Conservation (phyloP, 2,888 invertebrate genomes). For the Hirtodrosophila duncani region DNA sequence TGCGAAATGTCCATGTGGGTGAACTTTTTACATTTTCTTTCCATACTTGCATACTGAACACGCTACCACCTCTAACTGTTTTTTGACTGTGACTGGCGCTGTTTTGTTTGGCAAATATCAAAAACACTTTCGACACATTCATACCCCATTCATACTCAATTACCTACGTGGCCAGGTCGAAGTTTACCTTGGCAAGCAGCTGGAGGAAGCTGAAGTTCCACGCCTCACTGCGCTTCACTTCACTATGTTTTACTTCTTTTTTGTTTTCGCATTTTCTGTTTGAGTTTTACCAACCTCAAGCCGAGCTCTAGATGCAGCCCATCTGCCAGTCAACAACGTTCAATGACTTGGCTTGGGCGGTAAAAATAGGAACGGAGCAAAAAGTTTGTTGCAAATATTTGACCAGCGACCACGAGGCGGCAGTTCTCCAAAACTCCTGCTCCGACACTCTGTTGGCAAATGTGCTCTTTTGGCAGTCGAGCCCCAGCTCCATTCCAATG, state of each 20-base stretch:
- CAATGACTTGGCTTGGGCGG: slow-evolving; percentile 62
- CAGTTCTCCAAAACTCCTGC: slow-evolving; percentile 6
- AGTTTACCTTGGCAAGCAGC: slow-evolving; percentile 34
- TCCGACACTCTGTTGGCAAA: slow-evolving; percentile 15
- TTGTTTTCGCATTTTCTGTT: slow-evolving; percentile 32
- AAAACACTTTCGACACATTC: slow-evolving; percentile 70
- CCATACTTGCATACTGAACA: no score
- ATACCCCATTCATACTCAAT: slow-evolving; percentile 71
- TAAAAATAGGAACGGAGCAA: no score
- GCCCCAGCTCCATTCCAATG: slow-evolving; percentile 48
- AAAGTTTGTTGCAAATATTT: slow-evolving; percentile 72
- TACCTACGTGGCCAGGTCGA: slow-evolving; percentile 55
- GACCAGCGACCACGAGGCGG: slow-evolving; percentile 53
- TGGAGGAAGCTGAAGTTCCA: background rate
- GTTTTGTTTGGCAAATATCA: slow-evolving; percentile 66
- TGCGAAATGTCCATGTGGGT: no score
- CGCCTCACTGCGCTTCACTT: slow-evolving; percentile 16
- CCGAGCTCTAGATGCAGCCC: no score
- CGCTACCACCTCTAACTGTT: no score
- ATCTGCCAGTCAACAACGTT: slow-evolving; percentile 50
- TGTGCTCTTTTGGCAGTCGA: slow-evolving; percentile 34
- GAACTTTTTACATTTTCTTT: no score
- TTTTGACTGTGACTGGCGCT: slow-evolving; percentile 31
- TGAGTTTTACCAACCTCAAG: slow-evolving; percentile 58
- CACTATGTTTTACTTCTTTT: slow-evolving; percentile 8